Base-by-base conservation (phyloP, 2,797 vertebrate species). In the Mormyrops boulengeri region DNA sequence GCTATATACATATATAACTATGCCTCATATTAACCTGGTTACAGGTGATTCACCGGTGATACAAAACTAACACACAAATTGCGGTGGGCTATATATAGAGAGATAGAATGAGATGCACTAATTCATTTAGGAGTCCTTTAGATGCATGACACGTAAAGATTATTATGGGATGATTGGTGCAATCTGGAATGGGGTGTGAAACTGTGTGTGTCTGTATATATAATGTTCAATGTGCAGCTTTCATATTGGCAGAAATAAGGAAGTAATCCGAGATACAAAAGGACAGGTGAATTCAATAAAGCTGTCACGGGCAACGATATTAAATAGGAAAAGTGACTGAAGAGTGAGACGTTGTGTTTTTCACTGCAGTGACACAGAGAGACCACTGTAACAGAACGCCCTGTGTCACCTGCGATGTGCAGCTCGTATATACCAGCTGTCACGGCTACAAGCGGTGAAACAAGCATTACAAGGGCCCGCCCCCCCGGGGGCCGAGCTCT, bases 381-480 rank as follows among this genome's bases (percentile, higher is more conserved):
- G 19, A 87, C 12, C 30, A 8, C 85, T 2, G 52, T 87, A 57
- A 55, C 19, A 86, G 14, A 57, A 87, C n/a, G n/a, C 85, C 22
- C 19, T 6, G 3, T 34, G 49, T 55, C 26, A 38, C 50, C 53
- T n/a, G 85, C 0, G 30, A 57, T 60, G 26, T 4, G 50, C 5
- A 60, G 53, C 17, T 38, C 52, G 60, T 57, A 57, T 57, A 57
- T 57, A 87, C n/a, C 57, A 30, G 34, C 52, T 87, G 85, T 87
- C 85, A 87, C 7, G 22, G 60, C n/a, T 38, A 87, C 85, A 87
- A 87, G 50, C 53, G 41, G 85, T 9, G 85, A 87, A 87, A 87
- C 85, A 87, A 57, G 26, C 85, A 19, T 57, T 87, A 87, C 53
- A 52, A 86, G 84, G 22, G 34, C 52, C 85, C 85, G 85, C 30